A percentile compares a stretch with the other conserved stretches of the same genome.
phyloP scores from a whole-genome alignment of 2,888 invertebrate genomes.

The Lobophora halterata region DNA sequence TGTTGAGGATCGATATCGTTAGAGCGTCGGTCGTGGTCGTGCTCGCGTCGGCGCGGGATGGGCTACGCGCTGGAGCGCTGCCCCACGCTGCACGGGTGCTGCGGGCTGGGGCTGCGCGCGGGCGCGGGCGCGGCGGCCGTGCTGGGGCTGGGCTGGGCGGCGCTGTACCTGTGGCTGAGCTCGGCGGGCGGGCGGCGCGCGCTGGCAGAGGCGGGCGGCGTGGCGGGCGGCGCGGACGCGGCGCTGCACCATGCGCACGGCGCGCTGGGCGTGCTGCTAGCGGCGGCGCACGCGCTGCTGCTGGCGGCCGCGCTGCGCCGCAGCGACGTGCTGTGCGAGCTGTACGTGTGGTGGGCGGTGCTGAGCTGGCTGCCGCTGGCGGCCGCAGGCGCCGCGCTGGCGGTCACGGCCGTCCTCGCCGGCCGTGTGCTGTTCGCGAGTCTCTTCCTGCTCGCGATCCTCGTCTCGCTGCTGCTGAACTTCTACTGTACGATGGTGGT shows the following conservation, averaged over 20 bases:
- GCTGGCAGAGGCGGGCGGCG: conserved; percentile 24
- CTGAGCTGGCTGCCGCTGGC: conserved; percentile 14
- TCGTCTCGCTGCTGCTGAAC: conserved; percentile 25
- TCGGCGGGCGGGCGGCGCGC: conserved; percentile 26
- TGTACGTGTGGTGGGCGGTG: conserved; percentile 44
- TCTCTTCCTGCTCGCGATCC: conserved; percentile 4
- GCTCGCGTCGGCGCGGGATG: conserved; percentile 26
- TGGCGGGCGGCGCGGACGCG: conserved; percentile 7
- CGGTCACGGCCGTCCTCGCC: conserved; percentile 15
- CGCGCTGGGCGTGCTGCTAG: conserved; percentile 38
- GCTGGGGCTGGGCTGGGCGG: conserved; percentile 37
- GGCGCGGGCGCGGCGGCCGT: conserved; percentile 23
- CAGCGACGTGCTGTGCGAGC: conserved; percentile 43
- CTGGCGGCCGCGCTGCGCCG: conserved; percentile 29
- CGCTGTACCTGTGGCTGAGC: conserved; percentile 31
- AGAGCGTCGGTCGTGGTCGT: too few species aligned
- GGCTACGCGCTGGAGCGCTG: conserved; percentile 40
- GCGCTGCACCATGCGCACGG: conserved; percentile 38
- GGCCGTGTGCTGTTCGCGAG: conserved; percentile 16
- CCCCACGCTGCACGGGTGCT: conserved; percentile 39
- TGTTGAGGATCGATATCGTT: too few species aligned
- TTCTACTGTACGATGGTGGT: conserved; percentile 42
- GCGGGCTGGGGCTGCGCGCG: conserved; percentile 35
- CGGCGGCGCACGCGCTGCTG: conserved; percentile 39
- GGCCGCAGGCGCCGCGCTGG: conserved; percentile 16